Evolutionary conservation across 2,888 invertebrate species (phyloP).

Genomic region (Nycteola revayana): DNA sequence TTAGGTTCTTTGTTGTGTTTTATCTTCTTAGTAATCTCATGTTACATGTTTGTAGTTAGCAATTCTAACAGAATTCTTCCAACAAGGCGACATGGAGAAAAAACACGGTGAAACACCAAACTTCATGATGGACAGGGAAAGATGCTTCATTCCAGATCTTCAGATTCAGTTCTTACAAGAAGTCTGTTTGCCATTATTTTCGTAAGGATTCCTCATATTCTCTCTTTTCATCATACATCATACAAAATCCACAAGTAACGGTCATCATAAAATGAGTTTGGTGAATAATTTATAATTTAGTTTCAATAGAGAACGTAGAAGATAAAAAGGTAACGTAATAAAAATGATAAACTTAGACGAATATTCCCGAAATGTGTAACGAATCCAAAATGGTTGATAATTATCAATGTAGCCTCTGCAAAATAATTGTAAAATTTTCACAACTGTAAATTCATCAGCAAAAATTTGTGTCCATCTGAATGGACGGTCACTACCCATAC

Average conservation of each 20-base stretch:
- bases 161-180: constrained; percentile 87
- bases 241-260: background rate
- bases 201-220: constrained; percentile 56
- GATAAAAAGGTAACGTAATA: background rate
- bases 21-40: too few relatives aligned
- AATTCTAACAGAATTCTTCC: constrained; percentile 92
- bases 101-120: constrained; percentile 87
- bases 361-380: background rate
- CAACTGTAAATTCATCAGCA: too few relatives aligned
- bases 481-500: too few relatives aligned
- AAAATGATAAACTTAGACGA: background rate
- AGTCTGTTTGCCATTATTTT: constrained; percentile 75
- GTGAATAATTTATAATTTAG: too few relatives aligned
- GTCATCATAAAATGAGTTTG: too few relatives aligned
- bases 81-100: constrained; percentile 92
- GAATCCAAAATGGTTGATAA: background rate
- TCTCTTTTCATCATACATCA: constrained; percentile 2
- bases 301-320: too few relatives aligned
- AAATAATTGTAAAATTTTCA: too few relatives aligned
- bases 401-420: too few relatives aligned
- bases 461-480: too few relatives aligned
- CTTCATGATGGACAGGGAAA: constrained; percentile 91
- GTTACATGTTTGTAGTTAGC: constrained; percentile 84
- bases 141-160: constrained; percentile 90
- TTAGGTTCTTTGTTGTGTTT: too few relatives aligned